Conservation (phyloP, 2,113 vertebrate genomes). For the Semnornis frantzii region DNA sequence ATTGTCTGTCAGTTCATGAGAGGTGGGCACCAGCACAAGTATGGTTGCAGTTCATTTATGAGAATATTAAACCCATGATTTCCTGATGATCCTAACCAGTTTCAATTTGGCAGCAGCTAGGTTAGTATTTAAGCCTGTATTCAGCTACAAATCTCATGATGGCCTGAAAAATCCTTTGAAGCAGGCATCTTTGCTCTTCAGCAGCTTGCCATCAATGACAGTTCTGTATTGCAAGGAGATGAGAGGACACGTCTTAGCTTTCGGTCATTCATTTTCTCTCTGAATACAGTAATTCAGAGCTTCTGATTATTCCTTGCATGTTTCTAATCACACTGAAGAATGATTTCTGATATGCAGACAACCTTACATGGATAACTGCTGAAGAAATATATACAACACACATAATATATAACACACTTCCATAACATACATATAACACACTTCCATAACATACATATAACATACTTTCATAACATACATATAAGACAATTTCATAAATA, state of each 20-base stretch:
- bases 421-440: too few species aligned
- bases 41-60: neutral
- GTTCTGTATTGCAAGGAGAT: neutral
- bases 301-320: neutral
- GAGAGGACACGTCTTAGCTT: neutral
- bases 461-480: too few species aligned
- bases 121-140: neutral
- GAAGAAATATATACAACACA: neutral
- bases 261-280: neutral
- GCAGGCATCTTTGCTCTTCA: neutral
- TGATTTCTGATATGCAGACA: neutral
- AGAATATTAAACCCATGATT: neutral
- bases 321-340: neutral
- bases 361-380: neutral
- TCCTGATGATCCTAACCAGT: neutral
- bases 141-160: neutral
- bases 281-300: neutral
- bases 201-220: neutral
- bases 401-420: too few species aligned
- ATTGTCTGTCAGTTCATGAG: neutral
- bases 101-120: neutral
- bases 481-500: neutral
- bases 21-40: neutral
- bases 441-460: too few species aligned
- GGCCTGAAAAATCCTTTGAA: neutral